Evolutionary conservation across 2,113 vertebrate genomes (phyloP).

Genomic region (Geococcyx californianus): DNA sequence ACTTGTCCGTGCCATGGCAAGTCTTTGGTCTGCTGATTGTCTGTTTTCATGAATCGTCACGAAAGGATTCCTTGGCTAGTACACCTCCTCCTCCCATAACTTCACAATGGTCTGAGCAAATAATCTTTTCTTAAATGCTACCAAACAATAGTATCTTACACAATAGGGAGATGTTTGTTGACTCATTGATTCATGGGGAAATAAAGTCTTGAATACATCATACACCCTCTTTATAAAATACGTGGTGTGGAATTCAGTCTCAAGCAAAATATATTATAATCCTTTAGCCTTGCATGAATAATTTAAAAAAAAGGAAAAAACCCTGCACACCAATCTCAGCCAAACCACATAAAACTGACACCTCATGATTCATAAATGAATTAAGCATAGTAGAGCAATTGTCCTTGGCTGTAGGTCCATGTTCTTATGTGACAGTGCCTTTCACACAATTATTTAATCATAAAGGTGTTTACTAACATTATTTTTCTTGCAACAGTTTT

Average conservation of each 20-base stretch:
- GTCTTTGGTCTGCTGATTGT: neutral
- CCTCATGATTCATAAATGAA: neutral
- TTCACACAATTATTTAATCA: slow-evolving; percentile 12
- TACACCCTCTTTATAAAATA: slow-evolving; percentile 50
- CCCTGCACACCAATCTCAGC: neutral
- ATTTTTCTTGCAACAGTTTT: slow-evolving; percentile 19
- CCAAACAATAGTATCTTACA: neutral
- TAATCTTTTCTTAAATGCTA: neutral
- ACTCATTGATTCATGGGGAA: neutral
- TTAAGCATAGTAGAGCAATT: slow-evolving; percentile 9
- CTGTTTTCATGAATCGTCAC: neutral
- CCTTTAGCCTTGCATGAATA: slow-evolving; percentile 24
- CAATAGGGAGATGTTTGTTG: neutral
- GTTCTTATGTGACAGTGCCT: neutral
- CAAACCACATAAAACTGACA: slow-evolving; percentile 31
- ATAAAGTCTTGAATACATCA: neutral
- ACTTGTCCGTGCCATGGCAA: neutral
- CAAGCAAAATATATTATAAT: slow-evolving; percentile 54
- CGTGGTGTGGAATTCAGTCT: slow-evolving; percentile 31
- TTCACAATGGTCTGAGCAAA: slow-evolving; percentile 3
- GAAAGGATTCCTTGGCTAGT: neutral
- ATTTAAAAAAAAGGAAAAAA: neutral
- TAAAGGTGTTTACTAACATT: slow-evolving; percentile 34
- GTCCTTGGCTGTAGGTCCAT: slow-evolving; percentile 40
- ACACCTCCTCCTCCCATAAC: neutral